Evolutionary conservation across 2,888 invertebrate species (phyloP), one percentile per base, ranked within the genome.

Genomic region (Philereme vetulata): DNA sequence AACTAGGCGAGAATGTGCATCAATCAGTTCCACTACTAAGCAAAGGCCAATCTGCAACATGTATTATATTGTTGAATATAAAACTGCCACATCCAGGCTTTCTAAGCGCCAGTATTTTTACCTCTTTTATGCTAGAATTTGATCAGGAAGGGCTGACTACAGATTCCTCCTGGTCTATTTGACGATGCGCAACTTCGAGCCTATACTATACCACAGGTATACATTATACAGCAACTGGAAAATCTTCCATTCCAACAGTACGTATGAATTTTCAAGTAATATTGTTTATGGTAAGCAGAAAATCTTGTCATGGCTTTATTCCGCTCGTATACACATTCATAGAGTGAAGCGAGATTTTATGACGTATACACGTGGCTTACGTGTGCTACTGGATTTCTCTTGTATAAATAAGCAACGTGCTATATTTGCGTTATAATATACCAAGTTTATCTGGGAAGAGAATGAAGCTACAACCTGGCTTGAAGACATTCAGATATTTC

Each of bases 271-370:
- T 78, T 75, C 75, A 77, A 80, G 82, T 86, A 84, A 87, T 84
- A 88, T 85, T 87, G 86, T 88, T 89, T 88, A 89, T 87, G 88
- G 74, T 88, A 88, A 89, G 88, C 81, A 84, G 88, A 85, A 85
- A 88, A 85, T 87, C 88, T 87, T 90, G 89, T 88, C 85, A 72
- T 76, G 78, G 76, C 77, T 80, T 76, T 78, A 82, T 81, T 78
- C 72, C 66, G 68, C 74, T 64, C 71, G 71, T 77, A 76, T 75
- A 62, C 53, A 56, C 60, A 58, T 64, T 64, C 51, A 65, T 66
- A 59, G 60, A 66, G 46, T 3, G 47, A 21, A 51, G 53, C 66
- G 50, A 53, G 59, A 53, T 68, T 63, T 60, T 62, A 35, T 52
- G 49, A 46, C 53, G 50, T 53, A 56, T 62, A 67, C 51, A 60